These are phyloP conservation scores for Pollenia griseotomentosa DNA, from an alignment of 2,888 invertebrate species.

Conservation along the genomic window DNA sequence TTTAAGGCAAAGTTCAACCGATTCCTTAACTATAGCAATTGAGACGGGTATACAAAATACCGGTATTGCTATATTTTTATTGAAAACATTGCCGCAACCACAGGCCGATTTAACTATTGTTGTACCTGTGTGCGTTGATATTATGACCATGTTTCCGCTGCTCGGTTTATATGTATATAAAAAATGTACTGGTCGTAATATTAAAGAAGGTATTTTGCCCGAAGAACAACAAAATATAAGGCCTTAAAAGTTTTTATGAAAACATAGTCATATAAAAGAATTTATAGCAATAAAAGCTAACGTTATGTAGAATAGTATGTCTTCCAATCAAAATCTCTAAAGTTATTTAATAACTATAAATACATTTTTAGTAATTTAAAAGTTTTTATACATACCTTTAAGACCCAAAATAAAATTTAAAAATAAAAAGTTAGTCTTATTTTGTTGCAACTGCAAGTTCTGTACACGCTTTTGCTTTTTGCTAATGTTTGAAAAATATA, in stretches of 20 bases:
- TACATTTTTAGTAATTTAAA: slow-evolving; percentile 17
- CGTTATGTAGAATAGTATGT: too few species aligned
- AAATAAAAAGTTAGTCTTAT: too few species aligned
- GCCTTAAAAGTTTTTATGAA: background rate
- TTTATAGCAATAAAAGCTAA: background rate
- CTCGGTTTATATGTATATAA: slow-evolving; percentile 85
- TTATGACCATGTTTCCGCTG: slow-evolving; percentile 96
- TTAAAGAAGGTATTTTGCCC: slow-evolving; percentile 70
- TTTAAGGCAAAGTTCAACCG: slow-evolving; percentile 87
- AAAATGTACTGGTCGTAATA: slow-evolving; percentile 74
- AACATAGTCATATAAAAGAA: background rate
- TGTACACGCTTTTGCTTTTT: too few species aligned
- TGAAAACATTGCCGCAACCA: slow-evolving; percentile 92
- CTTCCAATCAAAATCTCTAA: slow-evolving; percentile 8
- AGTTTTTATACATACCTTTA: slow-evolving; percentile 38
- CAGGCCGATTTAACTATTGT: slow-evolving; percentile 95
- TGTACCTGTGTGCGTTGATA: slow-evolving; percentile 94
- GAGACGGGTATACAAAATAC: slow-evolving; percentile 98
- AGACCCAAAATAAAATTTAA: too few species aligned
- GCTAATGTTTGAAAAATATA: too few species aligned
- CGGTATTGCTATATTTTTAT: slow-evolving; percentile 94
- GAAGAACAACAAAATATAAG: slow-evolving; percentile 58
- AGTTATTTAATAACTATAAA: slow-evolving; percentile 21
- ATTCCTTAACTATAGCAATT: slow-evolving; percentile 94
- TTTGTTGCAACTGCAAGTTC: too few species aligned